Evolutionary conservation across 2,113 vertebrate species (phyloP).

Genomic region (Urocolius indicus): DNA sequence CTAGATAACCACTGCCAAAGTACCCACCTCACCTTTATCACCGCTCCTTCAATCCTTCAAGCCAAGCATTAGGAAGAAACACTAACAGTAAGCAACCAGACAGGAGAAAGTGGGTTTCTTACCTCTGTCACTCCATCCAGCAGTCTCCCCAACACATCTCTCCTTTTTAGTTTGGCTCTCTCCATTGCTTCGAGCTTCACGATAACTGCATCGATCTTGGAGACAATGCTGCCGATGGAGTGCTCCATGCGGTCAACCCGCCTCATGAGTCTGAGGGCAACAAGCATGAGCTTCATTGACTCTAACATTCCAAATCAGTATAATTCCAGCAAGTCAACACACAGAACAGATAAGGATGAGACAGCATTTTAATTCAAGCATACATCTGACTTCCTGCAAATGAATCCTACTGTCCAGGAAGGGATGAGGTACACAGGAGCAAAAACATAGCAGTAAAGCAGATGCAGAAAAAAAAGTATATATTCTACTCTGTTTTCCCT

Average conservation of each 20-base stretch:
- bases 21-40: neutral
- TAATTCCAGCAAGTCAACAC: neutral
- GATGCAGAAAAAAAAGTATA: neutral
- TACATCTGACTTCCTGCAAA: neutral
- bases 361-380: neutral
- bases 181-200: slow-evolving; percentile 98
- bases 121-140: slow-evolving; percentile 94
- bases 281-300: neutral
- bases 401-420: neutral
- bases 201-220: slow-evolving; percentile 96
- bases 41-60: neutral
- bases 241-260: slow-evolving; percentile 98
- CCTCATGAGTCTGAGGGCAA: slow-evolving; percentile 86
- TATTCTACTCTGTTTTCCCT: neutral
- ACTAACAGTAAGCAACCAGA: neutral
- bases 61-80: neutral
- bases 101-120: neutral
- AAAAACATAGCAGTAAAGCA: neutral
- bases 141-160: slow-evolving; percentile 90
- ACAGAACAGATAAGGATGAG: neutral
- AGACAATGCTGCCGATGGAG: slow-evolving; percentile 96
- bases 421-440: neutral
- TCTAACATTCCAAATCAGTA: neutral
- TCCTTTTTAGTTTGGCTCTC: slow-evolving; percentile 90
- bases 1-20: neutral